Conservation (phyloP, 2,888 invertebrate species). For the Drosophila infuscata region DNA sequence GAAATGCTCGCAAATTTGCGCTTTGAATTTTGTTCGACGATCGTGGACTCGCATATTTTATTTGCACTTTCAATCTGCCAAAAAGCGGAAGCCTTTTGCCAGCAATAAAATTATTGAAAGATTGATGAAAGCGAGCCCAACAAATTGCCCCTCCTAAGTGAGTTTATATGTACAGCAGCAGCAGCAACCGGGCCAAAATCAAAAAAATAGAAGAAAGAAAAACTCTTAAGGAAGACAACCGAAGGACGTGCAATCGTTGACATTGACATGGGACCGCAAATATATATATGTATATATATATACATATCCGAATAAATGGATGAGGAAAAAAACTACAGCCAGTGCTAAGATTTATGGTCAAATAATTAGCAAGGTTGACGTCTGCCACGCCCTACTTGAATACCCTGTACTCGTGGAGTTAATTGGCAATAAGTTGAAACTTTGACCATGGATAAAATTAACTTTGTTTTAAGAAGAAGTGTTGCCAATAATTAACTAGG, state of each 20-base stretch:
- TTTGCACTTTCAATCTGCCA: conserved; percentile 71
- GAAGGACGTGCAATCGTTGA: conserved; percentile 47
- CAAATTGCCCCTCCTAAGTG: conserved; percentile 41
- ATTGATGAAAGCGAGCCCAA: conserved; percentile 57
- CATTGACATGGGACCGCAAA: conserved; percentile 64
- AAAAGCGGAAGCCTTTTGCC: conserved; percentile 59
- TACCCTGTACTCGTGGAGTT: conserved; percentile 20
- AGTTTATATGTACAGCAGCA: conserved; percentile 36
- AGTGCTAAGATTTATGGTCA: conserved; percentile 65
- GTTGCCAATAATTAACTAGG: not conserved
- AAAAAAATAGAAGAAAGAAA: conserved; percentile 1
- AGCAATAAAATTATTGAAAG: conserved; percentile 68
- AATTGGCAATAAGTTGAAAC: not conserved
- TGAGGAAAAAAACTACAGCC: conserved; percentile 31
- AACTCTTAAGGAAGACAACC: conserved; percentile 32
- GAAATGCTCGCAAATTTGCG: conserved; percentile 73
- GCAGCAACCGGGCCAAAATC: not conserved
- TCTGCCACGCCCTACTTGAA: conserved; percentile 33
- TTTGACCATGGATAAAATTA: not conserved
- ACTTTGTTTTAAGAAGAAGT: not conserved
- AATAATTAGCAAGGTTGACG: conserved; percentile 62
- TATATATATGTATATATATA: not conserved
- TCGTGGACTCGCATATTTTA: conserved; percentile 78
- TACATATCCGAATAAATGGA: conserved; percentile 1
- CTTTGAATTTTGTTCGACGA: conserved; percentile 66